Base-by-base conservation (phyloP, 2,888 invertebrate genomes). In the Mythimna lalbum region DNA sequence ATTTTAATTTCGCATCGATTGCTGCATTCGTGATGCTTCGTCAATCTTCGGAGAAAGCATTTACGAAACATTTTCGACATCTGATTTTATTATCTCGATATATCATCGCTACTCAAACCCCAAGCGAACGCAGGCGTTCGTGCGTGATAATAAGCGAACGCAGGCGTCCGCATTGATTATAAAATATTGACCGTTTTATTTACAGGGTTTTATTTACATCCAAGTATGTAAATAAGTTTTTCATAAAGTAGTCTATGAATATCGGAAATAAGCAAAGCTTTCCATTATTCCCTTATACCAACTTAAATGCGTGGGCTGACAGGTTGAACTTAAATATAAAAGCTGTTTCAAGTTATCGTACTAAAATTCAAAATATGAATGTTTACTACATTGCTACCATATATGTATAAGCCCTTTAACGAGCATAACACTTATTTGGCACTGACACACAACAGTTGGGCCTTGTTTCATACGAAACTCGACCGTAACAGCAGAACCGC, bases 1-100 rank as follows among this genome's bases (percentile, higher is more conserved):
- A 17, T 43, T 68, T 80, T 82, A 56, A 71, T 74, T 80, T 74
- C 62, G 53, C 33, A 61, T 50, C 53, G n/a, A 63, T 70, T 53
- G 55, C 69, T 68, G 67, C 59, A 59, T 66, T 79, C 47, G 59
- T 59, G 66, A 55, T 53, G 73, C 59, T 78, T 78, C 73, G 64
- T 81, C 73, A 55, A 78, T 78, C 61, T 62, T 47, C 31, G 31
- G 47, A 23, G 36, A 39, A 50, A 14, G 63, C 21, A 64, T 72
- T 63, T 33, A 53, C 61, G 39, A 63, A 70, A 59, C 23, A 60
- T 73, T 57, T 61, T 56, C 39, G 63, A 63, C 33, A 47, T 17
- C 5, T 27, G 49, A 27, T 27, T n/a, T 27, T 27, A 27, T 27
- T 4, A 27, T 27, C 27, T 27, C 27, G 27, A 27, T 27, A 27